Evolutionary conservation across 1,140 invertebrate genomes (phyloP), one percentile per base, ranked within the genome.

Genomic region (Drosophila orosa): DNA sequence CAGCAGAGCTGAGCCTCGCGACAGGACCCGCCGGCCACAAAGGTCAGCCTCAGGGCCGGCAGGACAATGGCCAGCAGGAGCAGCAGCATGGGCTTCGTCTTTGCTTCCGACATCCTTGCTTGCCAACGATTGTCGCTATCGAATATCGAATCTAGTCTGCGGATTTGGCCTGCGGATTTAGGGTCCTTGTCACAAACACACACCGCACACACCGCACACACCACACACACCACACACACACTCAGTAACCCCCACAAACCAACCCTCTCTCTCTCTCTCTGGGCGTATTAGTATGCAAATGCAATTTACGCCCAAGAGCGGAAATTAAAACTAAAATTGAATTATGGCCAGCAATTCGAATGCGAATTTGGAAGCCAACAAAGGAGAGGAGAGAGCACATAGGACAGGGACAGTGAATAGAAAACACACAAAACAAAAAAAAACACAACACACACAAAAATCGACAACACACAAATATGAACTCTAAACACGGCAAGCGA

Each of bases 1-100:
- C 96, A 97, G 82, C 96, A 97, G 9, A 97, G 93, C 81, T 95
- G 96, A 0, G 95, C 94, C 73, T 96, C 95, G 54, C 94, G 92
- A 79, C 96, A 97, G 73, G 95, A 96, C 6, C 95, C 95, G n/a
- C 91, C 93, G 15, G 58, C 37, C 3, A 54, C 73, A 10, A 61
- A 13, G 4, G 57, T 62, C 25, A 69, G 15, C 33, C 25, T 17
- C 33, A 59, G 60, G 31, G 31, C 44, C 29, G 50, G 45, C 47
- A 63, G 44, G 37, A 40, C 25, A 33, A 57, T 22, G n/a, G 48
- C 47, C 66, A 72, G 39, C 19, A 78, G 55, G 6, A 74, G 69
- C 25, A 71, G 40, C 33, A 56, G 40, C 48, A 50, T 15, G 37
- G 54, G 19, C 54, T 12, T 39, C 6, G 25, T 29, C 56, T 57